A percentile compares a stretch with the other conserved stretches of the same genome.
These are phyloP conservation scores for Portevinia maculata DNA, from an alignment of 2,888 invertebrate genomes.

Conservation along the genomic window DNA sequence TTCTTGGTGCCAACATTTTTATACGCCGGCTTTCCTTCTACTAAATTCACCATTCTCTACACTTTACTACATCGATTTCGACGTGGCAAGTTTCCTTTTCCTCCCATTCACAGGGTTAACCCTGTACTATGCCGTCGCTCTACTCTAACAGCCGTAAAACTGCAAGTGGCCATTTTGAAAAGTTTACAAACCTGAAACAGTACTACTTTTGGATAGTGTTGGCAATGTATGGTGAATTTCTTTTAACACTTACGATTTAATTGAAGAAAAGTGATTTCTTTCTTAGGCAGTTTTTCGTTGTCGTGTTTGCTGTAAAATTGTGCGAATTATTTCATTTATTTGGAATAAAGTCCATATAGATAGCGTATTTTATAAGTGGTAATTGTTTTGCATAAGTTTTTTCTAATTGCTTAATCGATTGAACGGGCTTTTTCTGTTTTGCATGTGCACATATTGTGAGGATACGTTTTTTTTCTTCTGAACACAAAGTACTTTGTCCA, in stretches of 20 bases:
- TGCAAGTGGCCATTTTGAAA: constrained; percentile 72
- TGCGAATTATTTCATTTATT: constrained; percentile 52
- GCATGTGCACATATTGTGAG: constrained; percentile 41
- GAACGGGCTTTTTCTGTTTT: constrained; percentile 32
- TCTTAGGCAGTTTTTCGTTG: constrained; percentile 67
- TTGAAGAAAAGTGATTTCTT: constrained; percentile 69
- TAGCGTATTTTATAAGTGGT: constrained; percentile 52
- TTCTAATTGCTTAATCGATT: constrained; percentile 30
- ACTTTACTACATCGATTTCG: constrained; percentile 64
- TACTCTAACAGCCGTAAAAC: constrained; percentile 28
- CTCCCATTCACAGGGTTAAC: constrained; percentile 40
- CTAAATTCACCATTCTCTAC: constrained; percentile 61
- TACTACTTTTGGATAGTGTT: constrained; percentile 47
- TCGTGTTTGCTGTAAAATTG: constrained; percentile 71
- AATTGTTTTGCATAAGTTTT: constrained; percentile 33
- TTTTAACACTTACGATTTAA: constrained; percentile 61
- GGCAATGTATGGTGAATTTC: constrained; percentile 70
- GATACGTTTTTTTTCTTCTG: constrained; percentile 34
- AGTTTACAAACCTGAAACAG: constrained; percentile 47
- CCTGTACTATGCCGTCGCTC: neutral
- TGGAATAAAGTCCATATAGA: constrained; percentile 43
- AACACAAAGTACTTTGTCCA: neutral
- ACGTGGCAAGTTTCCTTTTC: constrained; percentile 70
- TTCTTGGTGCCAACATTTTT: constrained; percentile 38
- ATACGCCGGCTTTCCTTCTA: constrained; percentile 59